Base-by-base conservation (phyloP, 2,113 vertebrate genomes). In the Andinoacara biseriatus region DNA sequence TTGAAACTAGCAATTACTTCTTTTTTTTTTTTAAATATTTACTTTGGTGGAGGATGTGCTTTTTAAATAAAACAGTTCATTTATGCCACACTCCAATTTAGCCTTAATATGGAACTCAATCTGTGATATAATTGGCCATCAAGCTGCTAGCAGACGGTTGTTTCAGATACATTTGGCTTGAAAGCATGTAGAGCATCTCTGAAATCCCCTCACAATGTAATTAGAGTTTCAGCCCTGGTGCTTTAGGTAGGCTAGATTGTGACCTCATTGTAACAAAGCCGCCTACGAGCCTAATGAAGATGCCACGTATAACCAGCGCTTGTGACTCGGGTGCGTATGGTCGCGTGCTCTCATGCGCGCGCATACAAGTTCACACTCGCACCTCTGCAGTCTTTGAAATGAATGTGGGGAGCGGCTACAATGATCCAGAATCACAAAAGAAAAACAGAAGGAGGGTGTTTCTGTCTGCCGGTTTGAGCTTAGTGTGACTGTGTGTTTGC, bases 1-100 rank as follows among this genome's bases (percentile, higher is more conserved):
- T 56, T 60, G 14, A 65, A 62, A 58, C 20, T 52, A 63, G n/a
- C 40, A 77, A 62, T 86, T 69, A 76, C 10, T 54, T 43, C 24
- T 24, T 31, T 52, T 72, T 72, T 13, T 69, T 69, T 20, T 31
- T 52, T 10, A 2, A 74, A 67, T 65, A 15, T 56, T 5, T 59
- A 63, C 3, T 52, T 14, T 35, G 31, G 15, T 54, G 67, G 52
- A 52, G 2, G 26, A 31, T 65, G 67, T 57, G 15, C 7, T 52
- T 81, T 78, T 63, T 26, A 17, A 79, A 76, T 63, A 2, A 79
- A 69, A 62, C 4, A 24, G 31, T 74, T 75, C 0, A 31, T 72
- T 65, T 17, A 5, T 57, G 43, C 33, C 29, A 24, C 38, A 54
- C 15, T 31, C 49, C 17, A 0, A 20, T 52, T 52, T 31, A 31